Evolutionary conservation across 2,888 invertebrate genomes (phyloP).

Genomic region (Lasioglossum oenotherae): DNA sequence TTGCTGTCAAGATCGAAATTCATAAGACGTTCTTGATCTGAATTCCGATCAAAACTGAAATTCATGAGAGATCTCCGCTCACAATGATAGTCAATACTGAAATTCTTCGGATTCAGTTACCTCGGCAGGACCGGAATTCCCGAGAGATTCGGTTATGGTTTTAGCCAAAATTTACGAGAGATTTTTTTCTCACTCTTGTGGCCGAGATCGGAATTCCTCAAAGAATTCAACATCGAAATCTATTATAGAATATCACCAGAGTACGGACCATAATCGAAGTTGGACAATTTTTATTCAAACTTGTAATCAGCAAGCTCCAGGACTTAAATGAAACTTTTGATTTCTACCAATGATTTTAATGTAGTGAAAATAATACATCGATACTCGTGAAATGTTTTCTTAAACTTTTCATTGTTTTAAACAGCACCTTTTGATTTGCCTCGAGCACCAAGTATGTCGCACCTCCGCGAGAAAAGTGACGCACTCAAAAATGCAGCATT

Average conservation of each 20-base stretch:
- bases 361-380: too few relatives aligned
- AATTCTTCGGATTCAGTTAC: not conserved
- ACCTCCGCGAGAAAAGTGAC: too few relatives aligned
- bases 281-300: too few relatives aligned
- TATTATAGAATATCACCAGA: not conserved
- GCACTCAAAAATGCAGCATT: too few relatives aligned
- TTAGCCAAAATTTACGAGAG: not conserved
- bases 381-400: too few relatives aligned
- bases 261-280: too few relatives aligned
- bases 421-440: too few relatives aligned
- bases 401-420: too few relatives aligned
- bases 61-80: not conserved
- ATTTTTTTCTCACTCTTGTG: not conserved
- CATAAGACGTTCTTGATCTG: constrained; percentile 1
- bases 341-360: too few relatives aligned
- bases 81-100: not conserved
- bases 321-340: too few relatives aligned
- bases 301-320: too few relatives aligned
- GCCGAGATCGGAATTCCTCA: not conserved
- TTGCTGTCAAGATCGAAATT: constrained; percentile 6
- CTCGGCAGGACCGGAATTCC: not conserved
- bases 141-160: not conserved
- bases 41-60: constrained; percentile 11
- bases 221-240: not conserved
- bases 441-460: too few relatives aligned